Percentiles rank a stretch among this genome's conserved stretches.
These are phyloP conservation scores for Cebus imitator DNA, from an alignment of 2,113 vertebrate species.

Conservation along the genomic window DNA sequence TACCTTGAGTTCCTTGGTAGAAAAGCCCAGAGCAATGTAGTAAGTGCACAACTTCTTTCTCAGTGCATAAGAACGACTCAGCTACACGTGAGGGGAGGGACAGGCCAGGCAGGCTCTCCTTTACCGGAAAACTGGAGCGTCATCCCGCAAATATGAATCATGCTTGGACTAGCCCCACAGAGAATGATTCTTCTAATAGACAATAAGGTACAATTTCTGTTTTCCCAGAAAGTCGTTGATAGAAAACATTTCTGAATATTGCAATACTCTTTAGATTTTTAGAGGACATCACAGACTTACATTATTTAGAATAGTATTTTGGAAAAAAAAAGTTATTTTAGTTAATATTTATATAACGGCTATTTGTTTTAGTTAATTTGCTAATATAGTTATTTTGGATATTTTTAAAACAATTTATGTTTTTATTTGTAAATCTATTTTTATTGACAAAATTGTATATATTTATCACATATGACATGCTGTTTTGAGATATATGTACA, in stretches of 20 bases:
- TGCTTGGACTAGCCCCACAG: neutral
- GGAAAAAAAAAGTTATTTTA: neutral
- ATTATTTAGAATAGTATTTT: slow-evolving; percentile 15
- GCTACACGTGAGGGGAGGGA: neutral
- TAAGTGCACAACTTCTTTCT: neutral
- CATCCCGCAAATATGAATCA: slow-evolving; percentile 65
- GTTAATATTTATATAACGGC: neutral
- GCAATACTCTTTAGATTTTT: neutral
- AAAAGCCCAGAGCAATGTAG: neutral
- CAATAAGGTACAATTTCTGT: neutral
- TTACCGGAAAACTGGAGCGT: slow-evolving; percentile 62
- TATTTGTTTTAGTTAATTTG: neutral
- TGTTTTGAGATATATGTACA: neutral
- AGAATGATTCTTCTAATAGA: slow-evolving; percentile 27
- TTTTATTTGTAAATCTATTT: neutral
- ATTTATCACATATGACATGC: neutral
- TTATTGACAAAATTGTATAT: neutral
- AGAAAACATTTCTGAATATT: slow-evolving; percentile 12
- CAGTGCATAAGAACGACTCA: neutral
- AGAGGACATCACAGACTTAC: neutral
- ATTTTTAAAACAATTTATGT: neutral
- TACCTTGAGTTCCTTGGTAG: neutral
- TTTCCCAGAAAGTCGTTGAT: slow-evolving; percentile 4
- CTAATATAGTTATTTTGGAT: neutral
- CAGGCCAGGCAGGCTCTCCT: neutral